A percentile compares a stretch with the other conserved stretches of the same genome.
Conservation (phyloP, 2,888 invertebrate species). For the Oxystoma pomonae region DNA sequence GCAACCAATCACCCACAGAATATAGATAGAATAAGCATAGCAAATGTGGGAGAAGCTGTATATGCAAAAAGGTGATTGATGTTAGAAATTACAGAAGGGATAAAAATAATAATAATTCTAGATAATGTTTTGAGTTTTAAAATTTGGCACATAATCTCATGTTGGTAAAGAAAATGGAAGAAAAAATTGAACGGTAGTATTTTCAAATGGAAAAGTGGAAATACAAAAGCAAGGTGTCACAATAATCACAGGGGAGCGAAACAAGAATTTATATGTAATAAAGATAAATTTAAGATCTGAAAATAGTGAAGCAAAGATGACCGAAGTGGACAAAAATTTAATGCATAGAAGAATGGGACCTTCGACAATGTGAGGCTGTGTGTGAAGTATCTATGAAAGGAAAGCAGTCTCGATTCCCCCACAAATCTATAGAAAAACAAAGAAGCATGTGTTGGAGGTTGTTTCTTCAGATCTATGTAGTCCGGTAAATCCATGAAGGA, state of each 20-base stretch:
- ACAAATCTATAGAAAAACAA: constrained; percentile 1
- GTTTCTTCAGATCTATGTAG: constrained; percentile 15
- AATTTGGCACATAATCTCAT: background rate
- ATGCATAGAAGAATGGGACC: constrained; percentile 16
- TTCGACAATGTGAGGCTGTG: constrained; percentile 3
- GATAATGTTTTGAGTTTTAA: background rate
- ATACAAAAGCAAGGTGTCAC: background rate
- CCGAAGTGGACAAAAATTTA: background rate
- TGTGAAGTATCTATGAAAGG: constrained; percentile 14
- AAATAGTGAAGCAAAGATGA: background rate
- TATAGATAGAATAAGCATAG: background rate
- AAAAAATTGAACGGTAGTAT: too few relatives aligned
- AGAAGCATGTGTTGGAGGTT: constrained; percentile 14
- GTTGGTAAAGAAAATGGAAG: too few relatives aligned
- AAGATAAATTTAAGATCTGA: background rate
- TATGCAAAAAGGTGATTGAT: background rate
- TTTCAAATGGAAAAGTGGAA: background rate
- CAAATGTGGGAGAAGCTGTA: background rate
- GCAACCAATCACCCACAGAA: background rate
- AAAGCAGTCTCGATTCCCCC: constrained; percentile 8
- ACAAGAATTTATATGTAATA: background rate
- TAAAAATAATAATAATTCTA: background rate
- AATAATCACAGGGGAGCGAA: background rate
- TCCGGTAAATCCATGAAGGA: constrained; percentile 7
- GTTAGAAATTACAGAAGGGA: background rate